phyloP scores from a whole-genome alignment of 2,113 vertebrate species.

The Ariopsis seemanni region DNA sequence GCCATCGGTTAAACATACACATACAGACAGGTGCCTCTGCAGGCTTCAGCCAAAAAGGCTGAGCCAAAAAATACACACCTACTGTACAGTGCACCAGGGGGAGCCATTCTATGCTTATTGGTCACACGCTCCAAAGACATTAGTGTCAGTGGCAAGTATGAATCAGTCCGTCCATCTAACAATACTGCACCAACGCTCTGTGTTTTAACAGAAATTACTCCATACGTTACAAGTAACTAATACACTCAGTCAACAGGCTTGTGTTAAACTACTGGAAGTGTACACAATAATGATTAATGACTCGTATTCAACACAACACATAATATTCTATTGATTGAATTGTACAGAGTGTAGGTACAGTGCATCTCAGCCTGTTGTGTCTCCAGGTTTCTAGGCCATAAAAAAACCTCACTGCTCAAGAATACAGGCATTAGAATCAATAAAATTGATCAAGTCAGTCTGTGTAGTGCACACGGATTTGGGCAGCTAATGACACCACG shows the following conservation, averaged over 20 bases:
- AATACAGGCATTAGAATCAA: conserved; percentile 58
- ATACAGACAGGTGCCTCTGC: too few relatives aligned
- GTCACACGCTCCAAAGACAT: background rate
- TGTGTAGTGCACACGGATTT: conserved; percentile 44
- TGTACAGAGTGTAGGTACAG: background rate
- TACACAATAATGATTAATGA: background rate
- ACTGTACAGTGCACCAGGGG: conserved; percentile 59
- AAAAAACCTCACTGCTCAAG: conserved; percentile 51
- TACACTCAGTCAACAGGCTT: background rate
- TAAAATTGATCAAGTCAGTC: conserved; percentile 63
- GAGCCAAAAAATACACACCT: background rate
- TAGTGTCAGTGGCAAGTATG: background rate
- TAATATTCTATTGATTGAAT: conserved; percentile 16
- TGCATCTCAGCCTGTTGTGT: conserved; percentile 9
- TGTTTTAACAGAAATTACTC: background rate
- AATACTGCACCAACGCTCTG: background rate
- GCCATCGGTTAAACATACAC: too few relatives aligned
- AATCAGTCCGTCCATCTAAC: background rate
- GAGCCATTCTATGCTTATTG: conserved; percentile 48
- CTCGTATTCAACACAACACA: background rate
- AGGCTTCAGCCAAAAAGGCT: too few relatives aligned
- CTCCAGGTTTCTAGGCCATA: background rate
- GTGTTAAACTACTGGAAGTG: background rate
- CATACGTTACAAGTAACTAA: background rate
- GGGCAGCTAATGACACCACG: conserved; percentile 25